Evolutionary conservation across 2,113 vertebrate species (phyloP).

Genomic region (Tragelaphus buxtoni): DNA sequence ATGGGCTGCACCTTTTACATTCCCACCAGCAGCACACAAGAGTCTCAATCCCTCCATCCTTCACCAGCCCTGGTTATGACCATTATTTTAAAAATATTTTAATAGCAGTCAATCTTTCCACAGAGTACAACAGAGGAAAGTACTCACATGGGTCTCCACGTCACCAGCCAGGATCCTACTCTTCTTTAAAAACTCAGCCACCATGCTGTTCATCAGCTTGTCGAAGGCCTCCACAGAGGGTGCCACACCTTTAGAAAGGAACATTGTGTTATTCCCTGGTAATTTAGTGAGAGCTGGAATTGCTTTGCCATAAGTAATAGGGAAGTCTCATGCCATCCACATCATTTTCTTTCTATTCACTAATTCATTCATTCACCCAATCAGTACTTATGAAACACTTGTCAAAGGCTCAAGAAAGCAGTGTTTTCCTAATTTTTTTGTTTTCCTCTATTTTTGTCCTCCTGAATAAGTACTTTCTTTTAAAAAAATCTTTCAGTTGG

Average conservation of each 20-base stretch:
- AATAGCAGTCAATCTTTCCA: background rate
- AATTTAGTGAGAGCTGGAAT: background rate
- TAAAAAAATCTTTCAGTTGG: background rate
- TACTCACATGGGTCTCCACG: conserved; percentile 95
- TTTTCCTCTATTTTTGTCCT: background rate
- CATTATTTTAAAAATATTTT: background rate
- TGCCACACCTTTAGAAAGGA: conserved; percentile 80
- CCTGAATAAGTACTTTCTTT: background rate
- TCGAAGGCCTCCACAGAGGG: conserved; percentile 92
- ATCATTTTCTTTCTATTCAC: background rate
- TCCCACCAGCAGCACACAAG: background rate
- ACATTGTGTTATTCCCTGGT: conserved; percentile 21
- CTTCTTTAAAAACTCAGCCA: conserved; percentile 90
- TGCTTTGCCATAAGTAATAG: background rate
- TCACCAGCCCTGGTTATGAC: background rate
- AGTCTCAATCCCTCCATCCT: background rate
- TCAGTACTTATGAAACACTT: background rate
- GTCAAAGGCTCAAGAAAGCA: background rate
- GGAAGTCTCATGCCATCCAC: background rate
- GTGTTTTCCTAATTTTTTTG: background rate
- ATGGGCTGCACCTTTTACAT: background rate
- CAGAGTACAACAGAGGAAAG: background rate
- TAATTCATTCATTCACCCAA: background rate
- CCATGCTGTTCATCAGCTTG: conserved; percentile 84
- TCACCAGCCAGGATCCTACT: conserved; percentile 91